Base-by-base conservation (phyloP, 1,140 invertebrate species). In the Pseudomyrmex dendroicus region DNA sequence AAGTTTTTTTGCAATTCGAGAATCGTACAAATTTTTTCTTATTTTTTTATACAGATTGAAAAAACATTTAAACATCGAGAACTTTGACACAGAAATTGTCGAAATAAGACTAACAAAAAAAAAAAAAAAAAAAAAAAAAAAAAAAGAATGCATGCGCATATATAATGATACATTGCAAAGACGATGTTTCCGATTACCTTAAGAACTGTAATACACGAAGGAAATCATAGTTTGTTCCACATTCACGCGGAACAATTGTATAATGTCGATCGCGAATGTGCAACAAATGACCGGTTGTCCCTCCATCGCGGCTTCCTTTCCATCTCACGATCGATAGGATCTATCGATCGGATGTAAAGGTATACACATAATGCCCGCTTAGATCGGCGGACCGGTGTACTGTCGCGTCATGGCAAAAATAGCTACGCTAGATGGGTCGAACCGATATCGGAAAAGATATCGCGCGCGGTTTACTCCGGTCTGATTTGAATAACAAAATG, bases 401-500 rank as follows among this genome's bases (percentile, higher is more conserved):
- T 44, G 57, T 78, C 59, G 72, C 64, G 70, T 61, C 84, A 82
- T 64, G 82, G 76, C 84, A 84, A 85, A 89, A 90, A 90, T 90
- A 90, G 77, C 82, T 64, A 50, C 78, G 84, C 78, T 84, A 90
- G 88, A 91, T 91, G 77, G 89, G 86, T 86, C 86, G 77, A 83
- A 52, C 73, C 68, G 90, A 91, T 91, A 89, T 90, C 86, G 84
- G 68, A 64, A 85, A 83, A 89, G 87, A 89, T 88, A 90, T 88
- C 87, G 85, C 85, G 83, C 78, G 73, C 67, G 85, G 54, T 83
- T 89, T 72, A 70, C 72, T 73, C 83, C 84, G 83, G 59, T 82
- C 74, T 73, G 80, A 89, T 89, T 90, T 91, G 80, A 89, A 89
- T 89, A 91, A 89, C 89, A 91, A 91, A 89, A 89, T 82, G 80